Evolutionary conservation across 1,140 invertebrate genomes (phyloP).

Genomic region (Aplysia californica): DNA sequence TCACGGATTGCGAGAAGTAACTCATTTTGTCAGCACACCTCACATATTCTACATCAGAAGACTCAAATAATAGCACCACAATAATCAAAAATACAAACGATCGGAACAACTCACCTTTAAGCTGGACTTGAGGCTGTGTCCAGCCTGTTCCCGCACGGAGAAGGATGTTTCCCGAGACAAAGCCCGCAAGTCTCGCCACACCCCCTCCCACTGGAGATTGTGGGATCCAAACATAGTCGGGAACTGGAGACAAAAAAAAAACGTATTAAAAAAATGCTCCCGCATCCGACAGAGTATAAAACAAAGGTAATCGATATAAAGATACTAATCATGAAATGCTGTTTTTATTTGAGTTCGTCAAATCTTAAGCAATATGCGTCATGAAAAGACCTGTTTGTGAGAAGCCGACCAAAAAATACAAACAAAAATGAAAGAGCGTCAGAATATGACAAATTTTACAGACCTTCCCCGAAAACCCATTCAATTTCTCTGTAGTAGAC

Average conservation of each 20-base stretch:
- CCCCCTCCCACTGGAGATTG: conserved; percentile 84
- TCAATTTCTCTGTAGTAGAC: background rate
- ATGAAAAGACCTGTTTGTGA: too few relatives aligned
- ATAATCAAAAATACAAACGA: too few relatives aligned
- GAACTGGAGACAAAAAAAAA: conserved; percentile 50
- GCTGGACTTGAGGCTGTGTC: conserved; percentile 87
- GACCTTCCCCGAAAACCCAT: too few relatives aligned
- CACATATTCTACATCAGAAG: too few relatives aligned
- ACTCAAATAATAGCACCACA: too few relatives aligned
- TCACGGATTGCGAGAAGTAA: too few relatives aligned
- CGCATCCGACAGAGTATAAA: background rate
- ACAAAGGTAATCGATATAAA: background rate
- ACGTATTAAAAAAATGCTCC: conserved; percentile 5
- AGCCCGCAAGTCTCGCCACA: conserved; percentile 80
- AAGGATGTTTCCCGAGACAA: conserved; percentile 77
- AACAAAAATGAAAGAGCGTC: too few relatives aligned
- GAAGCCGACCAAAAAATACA: too few relatives aligned
- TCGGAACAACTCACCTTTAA: conserved; percentile 70
- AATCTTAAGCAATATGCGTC: too few relatives aligned
- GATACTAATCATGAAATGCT: background rate
- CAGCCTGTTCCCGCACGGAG: conserved; percentile 83
- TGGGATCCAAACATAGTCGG: conserved; percentile 70
- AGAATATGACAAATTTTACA: too few relatives aligned
- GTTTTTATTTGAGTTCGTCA: too few relatives aligned
- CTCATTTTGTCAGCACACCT: too few relatives aligned